A percentile compares a stretch with the other conserved stretches of the same genome.
phyloP scores from a whole-genome alignment of 2,888 invertebrate species.

The Encarsia formosa region DNA sequence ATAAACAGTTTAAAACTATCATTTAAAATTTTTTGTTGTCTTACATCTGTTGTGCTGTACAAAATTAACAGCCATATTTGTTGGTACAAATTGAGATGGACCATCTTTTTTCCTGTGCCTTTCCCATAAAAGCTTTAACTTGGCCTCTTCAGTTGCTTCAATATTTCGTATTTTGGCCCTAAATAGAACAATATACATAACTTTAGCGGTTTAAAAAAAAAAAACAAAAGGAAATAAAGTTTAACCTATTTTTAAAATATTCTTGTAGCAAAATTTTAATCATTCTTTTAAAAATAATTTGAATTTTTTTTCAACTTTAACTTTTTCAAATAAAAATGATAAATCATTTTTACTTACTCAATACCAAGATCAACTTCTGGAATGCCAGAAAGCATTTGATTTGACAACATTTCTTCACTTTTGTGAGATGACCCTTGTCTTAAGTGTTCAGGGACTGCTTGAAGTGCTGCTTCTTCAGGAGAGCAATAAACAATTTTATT shows the following conservation, averaged over 20 bases:
- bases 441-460: constrained; percentile 84
- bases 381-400: constrained; percentile 99
- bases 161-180: constrained; percentile 96
- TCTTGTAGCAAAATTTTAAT: too few species aligned
- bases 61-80: constrained; percentile 98
- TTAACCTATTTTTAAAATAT: too few species aligned
- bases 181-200: constrained; percentile 11
- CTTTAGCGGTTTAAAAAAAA: constrained; percentile 17
- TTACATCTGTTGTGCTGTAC: constrained; percentile 94
- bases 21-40: too few species aligned
- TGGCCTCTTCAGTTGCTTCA: constrained; percentile 98
- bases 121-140: constrained; percentile 85
- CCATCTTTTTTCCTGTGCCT: constrained; percentile 87
- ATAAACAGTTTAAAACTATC: too few species aligned
- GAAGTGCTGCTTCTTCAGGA: constrained; percentile 86
- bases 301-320: too few species aligned
- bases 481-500: constrained; percentile 64
- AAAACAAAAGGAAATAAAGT: too few species aligned
- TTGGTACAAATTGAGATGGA: constrained; percentile 93
- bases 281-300: too few species aligned
- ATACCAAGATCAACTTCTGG: constrained; percentile 99
- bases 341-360: constrained; percentile 57
- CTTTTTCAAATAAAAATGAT: not conserved
- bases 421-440: constrained; percentile 80
- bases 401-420: constrained; percentile 98